A percentile compares a stretch with the other conserved stretches of the same genome.
Conservation (phyloP, 2,888 invertebrate genomes). For the Lydus trimaculatus region DNA sequence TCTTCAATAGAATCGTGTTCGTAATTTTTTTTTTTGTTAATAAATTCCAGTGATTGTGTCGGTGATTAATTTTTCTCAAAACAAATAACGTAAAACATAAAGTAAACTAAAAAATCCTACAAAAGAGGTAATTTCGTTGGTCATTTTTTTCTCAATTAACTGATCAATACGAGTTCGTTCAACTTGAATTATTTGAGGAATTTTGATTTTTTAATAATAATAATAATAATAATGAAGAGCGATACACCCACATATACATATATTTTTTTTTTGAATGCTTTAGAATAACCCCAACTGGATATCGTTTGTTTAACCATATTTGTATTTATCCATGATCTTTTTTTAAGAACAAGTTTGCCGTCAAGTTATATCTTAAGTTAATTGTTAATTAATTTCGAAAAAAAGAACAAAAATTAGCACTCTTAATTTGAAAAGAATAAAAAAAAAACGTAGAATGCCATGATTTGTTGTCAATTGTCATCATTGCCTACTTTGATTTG, state of each 20-base stretch:
- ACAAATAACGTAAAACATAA: no score
- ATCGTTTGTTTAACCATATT: slow-evolving; percentile 7
- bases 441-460: no score
- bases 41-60: background rate
- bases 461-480: no score
- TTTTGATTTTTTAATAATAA: background rate
- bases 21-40: slow-evolving; percentile 7
- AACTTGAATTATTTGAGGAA: background rate
- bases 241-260: slow-evolving; percentile 9
- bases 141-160: background rate
- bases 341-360: background rate
- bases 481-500: no score
- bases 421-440: no score
- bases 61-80: slow-evolving; percentile 9
- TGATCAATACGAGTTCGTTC: slow-evolving; percentile 8
- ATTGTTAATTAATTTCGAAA: background rate
- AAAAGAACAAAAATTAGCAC: no score
- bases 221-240: background rate
- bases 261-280: background rate
- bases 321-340: background rate
- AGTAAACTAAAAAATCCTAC: background rate
- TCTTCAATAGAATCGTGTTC: slow-evolving; percentile 18
- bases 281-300: background rate
- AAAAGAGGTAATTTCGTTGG: background rate
- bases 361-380: background rate